phyloP scores from a whole-genome alignment of 2,888 invertebrate genomes.

The Villa cingulata region DNA sequence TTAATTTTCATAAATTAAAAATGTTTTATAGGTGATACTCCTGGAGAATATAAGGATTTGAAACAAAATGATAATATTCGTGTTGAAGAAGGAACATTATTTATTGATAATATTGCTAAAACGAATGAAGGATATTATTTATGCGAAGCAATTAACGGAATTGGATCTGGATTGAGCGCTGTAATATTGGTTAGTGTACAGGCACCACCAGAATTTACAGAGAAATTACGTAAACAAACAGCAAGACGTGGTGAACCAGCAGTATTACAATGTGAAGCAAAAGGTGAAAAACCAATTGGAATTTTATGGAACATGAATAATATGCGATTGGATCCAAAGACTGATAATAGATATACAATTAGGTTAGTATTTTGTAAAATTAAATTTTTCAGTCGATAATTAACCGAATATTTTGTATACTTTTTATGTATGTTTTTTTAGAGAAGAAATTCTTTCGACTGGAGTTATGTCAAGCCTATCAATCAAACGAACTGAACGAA shows the following conservation, averaged over 20 bases:
- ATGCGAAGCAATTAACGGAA: constrained; percentile 92
- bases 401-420: no score
- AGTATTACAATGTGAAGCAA: constrained; percentile 81
- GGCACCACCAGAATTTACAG: constrained; percentile 89
- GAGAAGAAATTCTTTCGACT: constrained; percentile 73
- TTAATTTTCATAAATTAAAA: not conserved
- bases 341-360: constrained; percentile 73
- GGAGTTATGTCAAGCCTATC: constrained; percentile 81
- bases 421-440: no score
- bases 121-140: constrained; percentile 89
- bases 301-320: constrained; percentile 93
- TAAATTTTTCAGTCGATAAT: no score
- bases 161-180: constrained; percentile 87
- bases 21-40: constrained; percentile 56
- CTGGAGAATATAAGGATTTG: constrained; percentile 86
- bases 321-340: constrained; percentile 78
- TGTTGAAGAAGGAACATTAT: constrained; percentile 86
- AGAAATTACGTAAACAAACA: constrained; percentile 82
- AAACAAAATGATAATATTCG: constrained; percentile 82
- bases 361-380: constrained; percentile 36
- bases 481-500: constrained; percentile 76
- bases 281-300: constrained; percentile 89
- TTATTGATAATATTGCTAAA: constrained; percentile 82
- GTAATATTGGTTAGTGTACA: constrained; percentile 88
- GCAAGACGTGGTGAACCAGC: constrained; percentile 82